Evolutionary conservation across 2,113 vertebrate genomes (phyloP).

Genomic region (Drymodes brunneopygia): DNA sequence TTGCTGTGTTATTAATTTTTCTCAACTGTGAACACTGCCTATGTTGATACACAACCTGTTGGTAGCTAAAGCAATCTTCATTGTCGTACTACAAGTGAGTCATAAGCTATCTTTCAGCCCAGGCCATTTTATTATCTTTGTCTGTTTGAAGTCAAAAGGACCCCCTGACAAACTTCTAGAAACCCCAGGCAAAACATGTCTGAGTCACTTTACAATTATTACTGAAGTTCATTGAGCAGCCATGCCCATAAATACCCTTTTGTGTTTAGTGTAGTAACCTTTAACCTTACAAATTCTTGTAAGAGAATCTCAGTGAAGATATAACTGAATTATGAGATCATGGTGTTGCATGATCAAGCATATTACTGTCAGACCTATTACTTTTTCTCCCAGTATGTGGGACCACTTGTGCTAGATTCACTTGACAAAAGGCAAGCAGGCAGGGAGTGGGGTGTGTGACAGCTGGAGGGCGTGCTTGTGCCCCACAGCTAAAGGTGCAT

Average conservation of each 20-base stretch:
- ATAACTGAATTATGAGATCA: not conserved
- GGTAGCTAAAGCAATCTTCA: not conserved
- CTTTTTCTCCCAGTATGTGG: not conserved
- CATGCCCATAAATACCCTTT: not conserved
- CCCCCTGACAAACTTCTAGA: not conserved
- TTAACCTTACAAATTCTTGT: not conserved
- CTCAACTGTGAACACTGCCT: not conserved
- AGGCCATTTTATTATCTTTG: not conserved
- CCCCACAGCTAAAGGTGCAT: not conserved
- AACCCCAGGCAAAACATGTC: not conserved
- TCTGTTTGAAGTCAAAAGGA: not conserved
- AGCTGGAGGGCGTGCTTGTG: not conserved
- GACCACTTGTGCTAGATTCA: not conserved
- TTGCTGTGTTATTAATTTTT: not conserved
- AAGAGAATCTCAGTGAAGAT: not conserved
- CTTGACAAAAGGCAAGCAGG: not conserved
- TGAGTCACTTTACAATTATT: not conserved
- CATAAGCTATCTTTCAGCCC: not conserved
- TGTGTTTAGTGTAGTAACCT: not conserved
- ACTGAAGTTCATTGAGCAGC: not conserved
- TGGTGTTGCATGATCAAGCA: not conserved
- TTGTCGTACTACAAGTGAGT: not conserved
- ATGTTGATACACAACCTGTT: not conserved
- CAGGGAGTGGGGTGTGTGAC: not conserved
- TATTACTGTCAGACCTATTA: not conserved